Evolutionary conservation across 2,888 invertebrate species (phyloP), one percentile per base, ranked within the genome.

Genomic region (Hydrotaea diabolus): DNA sequence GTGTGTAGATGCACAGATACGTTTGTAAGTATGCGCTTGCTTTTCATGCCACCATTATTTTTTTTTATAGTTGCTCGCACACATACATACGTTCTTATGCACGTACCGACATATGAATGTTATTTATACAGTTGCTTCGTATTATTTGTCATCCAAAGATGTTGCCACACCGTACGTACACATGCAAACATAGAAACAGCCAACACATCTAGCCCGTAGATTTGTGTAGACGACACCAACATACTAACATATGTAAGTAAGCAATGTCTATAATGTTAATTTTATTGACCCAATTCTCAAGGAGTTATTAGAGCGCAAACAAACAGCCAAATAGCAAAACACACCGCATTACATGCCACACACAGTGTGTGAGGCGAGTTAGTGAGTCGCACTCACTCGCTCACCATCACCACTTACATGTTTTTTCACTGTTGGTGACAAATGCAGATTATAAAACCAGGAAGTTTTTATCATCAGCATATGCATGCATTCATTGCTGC

Each of bases 261-360:
- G 43, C 43, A 74, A 71, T 77, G 82, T 77, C 79, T 85, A 74
- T 85, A 71, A 82, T 82, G 82, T 85, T 85, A 85, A 82, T 85
- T 85, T 85, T 74, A 77, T 85, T 85, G 79, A 85, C 85, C 85
- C 74, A 85, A 82, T 85, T 85, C 85, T 85, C 85, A 85, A 85
- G 85, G 76, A 82, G 72, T 82, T 82, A 85, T 74, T 82, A 64
- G 79, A 85, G 85, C 79, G 81, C 73, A 79, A 79, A 81, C 17
- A 73, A n/a, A 66, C 59, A 59, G 59, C 26, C 59, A 23, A 43
- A 15, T 13, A 62, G 36, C 64, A 17, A 21, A 21, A 62, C 64
- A 64, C 64, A 15, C 23, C 21, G 21, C 39, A 13, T 21, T 11
- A 23, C 66, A 62, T 62, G 4, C 59, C 74, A 53, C 39, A 64